A percentile compares a stretch with the other conserved stretches of the same genome.
Conservation (phyloP, 2,113 vertebrate species). For the Galemys pyrenaicus region DNA sequence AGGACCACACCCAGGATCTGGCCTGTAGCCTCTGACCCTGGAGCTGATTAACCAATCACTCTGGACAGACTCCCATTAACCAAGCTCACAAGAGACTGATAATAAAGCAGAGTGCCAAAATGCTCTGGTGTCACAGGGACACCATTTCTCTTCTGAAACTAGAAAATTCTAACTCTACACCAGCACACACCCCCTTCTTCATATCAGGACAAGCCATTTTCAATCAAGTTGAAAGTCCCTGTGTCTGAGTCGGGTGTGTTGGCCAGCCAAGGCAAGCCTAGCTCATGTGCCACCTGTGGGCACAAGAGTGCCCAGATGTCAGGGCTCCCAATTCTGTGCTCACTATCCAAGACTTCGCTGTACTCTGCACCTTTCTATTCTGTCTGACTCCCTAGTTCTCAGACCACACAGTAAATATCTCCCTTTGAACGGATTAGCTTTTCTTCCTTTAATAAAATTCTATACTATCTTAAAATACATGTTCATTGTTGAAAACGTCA, state of each 20-base stretch:
- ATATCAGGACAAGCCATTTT: neutral
- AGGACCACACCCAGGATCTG: neutral
- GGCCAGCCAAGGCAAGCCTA: neutral
- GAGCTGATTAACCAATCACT: neutral
- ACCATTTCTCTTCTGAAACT: neutral
- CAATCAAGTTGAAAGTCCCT: constrained; percentile 34
- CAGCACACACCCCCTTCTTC: neutral
- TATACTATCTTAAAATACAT: neutral
- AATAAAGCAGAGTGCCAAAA: neutral
- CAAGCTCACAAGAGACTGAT: neutral
- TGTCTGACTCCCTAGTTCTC: neutral
- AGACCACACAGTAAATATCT: neutral
- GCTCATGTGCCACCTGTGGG: neutral
- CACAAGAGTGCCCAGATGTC: neutral
- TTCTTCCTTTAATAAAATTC: constrained; percentile 7
- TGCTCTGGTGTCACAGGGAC: neutral
- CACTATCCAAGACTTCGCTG: neutral
- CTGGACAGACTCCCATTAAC: constrained; percentile 11
- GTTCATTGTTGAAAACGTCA: neutral
- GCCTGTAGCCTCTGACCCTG: neutral
- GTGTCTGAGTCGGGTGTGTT: neutral
- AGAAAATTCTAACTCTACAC: neutral
- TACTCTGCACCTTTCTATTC: neutral
- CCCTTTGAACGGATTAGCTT: neutral
- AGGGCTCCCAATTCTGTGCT: neutral